Evolutionary conservation across 2,113 vertebrate genomes (phyloP).

Genomic region (Astatotilapia flaviijosephi): DNA sequence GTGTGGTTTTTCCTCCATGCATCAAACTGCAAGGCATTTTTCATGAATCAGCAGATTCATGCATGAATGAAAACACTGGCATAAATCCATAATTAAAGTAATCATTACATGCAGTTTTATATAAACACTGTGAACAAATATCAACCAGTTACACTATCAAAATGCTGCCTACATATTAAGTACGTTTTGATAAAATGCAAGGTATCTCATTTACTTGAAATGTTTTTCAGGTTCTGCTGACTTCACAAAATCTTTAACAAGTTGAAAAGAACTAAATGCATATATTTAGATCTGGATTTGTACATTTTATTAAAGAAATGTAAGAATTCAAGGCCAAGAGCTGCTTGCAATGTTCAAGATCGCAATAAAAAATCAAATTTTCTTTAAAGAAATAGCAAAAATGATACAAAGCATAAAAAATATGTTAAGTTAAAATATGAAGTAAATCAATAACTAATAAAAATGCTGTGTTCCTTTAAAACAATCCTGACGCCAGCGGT

Average conservation of each 20-base stretch:
- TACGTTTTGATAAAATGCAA: neutral
- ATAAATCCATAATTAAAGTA: neutral
- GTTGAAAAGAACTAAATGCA: neutral
- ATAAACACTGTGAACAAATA: neutral
- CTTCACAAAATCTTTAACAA: neutral
- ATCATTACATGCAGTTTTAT: neutral
- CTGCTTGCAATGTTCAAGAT: neutral
- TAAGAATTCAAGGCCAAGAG: neutral
- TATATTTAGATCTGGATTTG: neutral
- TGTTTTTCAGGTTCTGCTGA: neutral
- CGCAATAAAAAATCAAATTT: neutral
- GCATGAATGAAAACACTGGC: neutral
- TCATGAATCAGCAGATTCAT: neutral
- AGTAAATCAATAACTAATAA: neutral
- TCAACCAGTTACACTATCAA: neutral
- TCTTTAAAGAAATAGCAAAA: neutral
- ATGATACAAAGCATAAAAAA: neutral
- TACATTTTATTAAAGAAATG: neutral
- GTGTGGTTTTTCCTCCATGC: neutral
- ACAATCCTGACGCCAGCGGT: neutral
- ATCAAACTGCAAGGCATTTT: neutral
- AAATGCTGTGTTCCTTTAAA: neutral
- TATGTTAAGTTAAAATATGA: neutral
- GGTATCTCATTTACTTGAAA: neutral
- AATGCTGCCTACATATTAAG: neutral